Conservation (phyloP, 2,797 vertebrate genomes). For the Scarus forsteni region DNA sequence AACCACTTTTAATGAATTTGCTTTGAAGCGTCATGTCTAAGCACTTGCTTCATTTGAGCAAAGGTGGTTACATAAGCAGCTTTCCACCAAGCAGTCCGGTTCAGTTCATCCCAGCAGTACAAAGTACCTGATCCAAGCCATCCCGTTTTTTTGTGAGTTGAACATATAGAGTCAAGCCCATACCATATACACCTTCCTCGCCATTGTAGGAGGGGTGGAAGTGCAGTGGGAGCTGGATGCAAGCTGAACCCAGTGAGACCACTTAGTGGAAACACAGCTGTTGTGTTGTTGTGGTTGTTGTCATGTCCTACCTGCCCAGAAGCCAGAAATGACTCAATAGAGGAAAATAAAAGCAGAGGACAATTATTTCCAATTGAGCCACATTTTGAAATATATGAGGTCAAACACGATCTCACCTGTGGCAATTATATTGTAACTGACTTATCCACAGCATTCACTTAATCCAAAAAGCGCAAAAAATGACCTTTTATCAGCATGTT, state of each 20-base stretch:
- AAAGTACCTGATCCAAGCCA: too few relatives aligned
- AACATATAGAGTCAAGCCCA: too few relatives aligned
- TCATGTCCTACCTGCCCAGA: conserved; percentile 75
- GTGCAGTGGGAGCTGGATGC: too few relatives aligned
- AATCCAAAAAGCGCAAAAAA: background rate
- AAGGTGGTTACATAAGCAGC: background rate
- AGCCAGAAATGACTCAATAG: conserved; percentile 70
- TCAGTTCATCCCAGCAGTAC: too few relatives aligned
- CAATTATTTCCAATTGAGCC: conserved; percentile 48
- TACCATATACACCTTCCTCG: too few relatives aligned
- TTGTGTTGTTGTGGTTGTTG: conserved; percentile 26
- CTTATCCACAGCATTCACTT: background rate
- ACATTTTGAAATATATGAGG: background rate
- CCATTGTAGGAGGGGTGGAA: too few relatives aligned
- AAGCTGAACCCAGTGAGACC: too few relatives aligned
- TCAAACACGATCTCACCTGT: too few relatives aligned
- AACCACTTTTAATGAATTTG: background rate
- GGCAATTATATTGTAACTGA: background rate
- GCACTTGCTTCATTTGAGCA: background rate
- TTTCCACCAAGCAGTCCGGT: too few relatives aligned
- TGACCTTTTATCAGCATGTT: background rate
- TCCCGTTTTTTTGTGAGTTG: too few relatives aligned
- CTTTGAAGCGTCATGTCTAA: background rate
- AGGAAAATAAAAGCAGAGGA: conserved; percentile 77
- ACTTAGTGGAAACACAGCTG: too few relatives aligned